Evolutionary conservation across 2,797 vertebrate genomes (phyloP).

Genomic region (Channa striata): DNA sequence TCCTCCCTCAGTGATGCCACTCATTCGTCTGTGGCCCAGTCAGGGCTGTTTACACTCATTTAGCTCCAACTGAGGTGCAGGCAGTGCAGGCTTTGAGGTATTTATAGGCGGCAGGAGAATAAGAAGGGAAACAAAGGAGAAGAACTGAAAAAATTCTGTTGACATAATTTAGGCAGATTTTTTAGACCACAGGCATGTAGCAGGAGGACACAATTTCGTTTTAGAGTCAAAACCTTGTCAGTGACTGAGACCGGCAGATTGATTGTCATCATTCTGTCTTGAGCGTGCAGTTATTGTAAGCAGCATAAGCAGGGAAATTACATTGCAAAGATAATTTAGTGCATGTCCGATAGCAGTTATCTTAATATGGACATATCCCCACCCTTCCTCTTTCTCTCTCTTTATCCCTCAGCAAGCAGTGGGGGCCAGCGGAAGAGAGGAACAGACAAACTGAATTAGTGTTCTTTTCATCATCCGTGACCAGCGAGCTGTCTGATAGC

Average conservation of each 20-base stretch:
- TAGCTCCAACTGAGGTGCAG: conserved; percentile 71
- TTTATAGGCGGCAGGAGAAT: conserved; percentile 60
- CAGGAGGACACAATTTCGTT: neutral
- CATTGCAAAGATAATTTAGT: conserved; percentile 59
- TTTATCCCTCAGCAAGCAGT: conserved; percentile 53
- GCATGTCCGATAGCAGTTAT: conserved; percentile 72
- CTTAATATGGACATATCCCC: conserved; percentile 68
- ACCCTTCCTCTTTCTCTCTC: conserved; percentile 46
- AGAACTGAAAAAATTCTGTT: conserved; percentile 20
- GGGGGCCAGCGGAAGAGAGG: conserved; percentile 71
- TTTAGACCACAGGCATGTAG: neutral
- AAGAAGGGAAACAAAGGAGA: conserved; percentile 29
- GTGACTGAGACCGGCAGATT: conserved; percentile 23
- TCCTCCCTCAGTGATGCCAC: conserved; percentile 57
- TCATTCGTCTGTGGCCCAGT: conserved; percentile 70
- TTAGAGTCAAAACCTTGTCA: neutral
- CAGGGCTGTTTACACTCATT: conserved; percentile 78
- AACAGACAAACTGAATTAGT: conserved; percentile 86
- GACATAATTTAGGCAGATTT: neutral
- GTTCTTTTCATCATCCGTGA: conserved; percentile 84
- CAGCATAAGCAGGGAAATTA: conserved; percentile 66
- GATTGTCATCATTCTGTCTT: conserved; percentile 37
- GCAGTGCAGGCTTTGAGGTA: conserved; percentile 48
- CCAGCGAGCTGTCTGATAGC: conserved; percentile 81
- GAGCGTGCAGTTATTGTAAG: conserved; percentile 58